Conservation (phyloP, 2,797 vertebrate genomes). For the Epinephelus awoara region DNA sequence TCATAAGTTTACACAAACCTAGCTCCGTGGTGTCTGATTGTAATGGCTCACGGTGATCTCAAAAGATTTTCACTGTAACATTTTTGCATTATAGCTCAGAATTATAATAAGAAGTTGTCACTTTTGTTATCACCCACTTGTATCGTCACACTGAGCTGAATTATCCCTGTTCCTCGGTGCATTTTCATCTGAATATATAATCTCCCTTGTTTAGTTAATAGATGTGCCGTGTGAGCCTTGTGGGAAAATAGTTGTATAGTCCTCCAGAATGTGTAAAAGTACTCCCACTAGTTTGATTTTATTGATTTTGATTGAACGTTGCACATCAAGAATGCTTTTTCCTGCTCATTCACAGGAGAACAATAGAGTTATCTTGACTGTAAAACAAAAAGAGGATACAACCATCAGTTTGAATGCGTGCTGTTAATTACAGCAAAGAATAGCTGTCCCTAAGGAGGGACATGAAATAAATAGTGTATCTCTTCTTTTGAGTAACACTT, state of each 20-base stretch:
- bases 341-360: conserved; percentile 44
- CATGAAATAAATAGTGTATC: conserved; percentile 21
- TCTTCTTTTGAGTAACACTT: conserved; percentile 18
- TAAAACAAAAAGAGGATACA: conserved; percentile 39
- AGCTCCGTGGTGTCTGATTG: neutral
- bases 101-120: conserved; percentile 46
- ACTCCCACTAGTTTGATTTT: conserved; percentile 39
- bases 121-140: conserved; percentile 57
- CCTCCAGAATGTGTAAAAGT: conserved; percentile 47
- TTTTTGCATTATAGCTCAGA: conserved; percentile 30
- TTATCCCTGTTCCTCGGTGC: conserved; percentile 35
- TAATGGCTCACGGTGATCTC: conserved; percentile 7
- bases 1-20: conserved; percentile 35
- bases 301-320: conserved; percentile 59
- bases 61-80: conserved; percentile 20
- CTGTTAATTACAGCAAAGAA: conserved; percentile 41
- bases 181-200: conserved; percentile 51
- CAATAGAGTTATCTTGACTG: conserved; percentile 32
- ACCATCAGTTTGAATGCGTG: conserved; percentile 21
- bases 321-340: conserved; percentile 36
- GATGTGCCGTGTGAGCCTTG: conserved; percentile 20
- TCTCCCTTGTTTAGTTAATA: conserved; percentile 57
- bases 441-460: conserved; percentile 27
- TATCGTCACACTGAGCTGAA: conserved; percentile 42
- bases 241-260: conserved; percentile 30